These are phyloP conservation scores for Polylopha cassiicola DNA, from an alignment of 2,888 invertebrate genomes.

Conservation along the genomic window DNA sequence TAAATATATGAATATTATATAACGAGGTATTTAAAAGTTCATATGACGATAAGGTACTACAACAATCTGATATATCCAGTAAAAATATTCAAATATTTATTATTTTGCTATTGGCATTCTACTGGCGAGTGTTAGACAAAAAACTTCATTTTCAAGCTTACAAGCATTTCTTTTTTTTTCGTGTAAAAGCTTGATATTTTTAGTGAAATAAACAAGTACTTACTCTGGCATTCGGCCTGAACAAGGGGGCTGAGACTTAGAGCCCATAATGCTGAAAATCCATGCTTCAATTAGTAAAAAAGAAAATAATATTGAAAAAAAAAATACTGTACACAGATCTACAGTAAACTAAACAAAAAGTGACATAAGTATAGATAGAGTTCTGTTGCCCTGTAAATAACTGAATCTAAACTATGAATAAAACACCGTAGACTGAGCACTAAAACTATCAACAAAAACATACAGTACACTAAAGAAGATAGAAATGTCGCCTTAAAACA, in stretches of 20 bases:
- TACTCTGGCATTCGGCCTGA: conserved; percentile 76
- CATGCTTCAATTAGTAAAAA: conserved; percentile 73
- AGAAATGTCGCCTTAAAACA: no score
- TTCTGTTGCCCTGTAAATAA: conserved; percentile 62
- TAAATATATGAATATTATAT: conserved; percentile 29
- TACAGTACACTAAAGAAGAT: conserved; percentile 26
- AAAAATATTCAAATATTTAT: conserved; percentile 34
- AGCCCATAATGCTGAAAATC: conserved; percentile 76
- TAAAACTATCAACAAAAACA: conserved; percentile 23
- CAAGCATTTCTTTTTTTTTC: conserved; percentile 11
- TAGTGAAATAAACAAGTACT: conserved; percentile 47
- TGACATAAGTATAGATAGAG: conserved; percentile 26
- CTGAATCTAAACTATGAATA: conserved; percentile 39
- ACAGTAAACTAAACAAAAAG: conserved; percentile 45
- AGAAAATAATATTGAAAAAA: conserved; percentile 46
- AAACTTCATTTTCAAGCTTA: conserved; percentile 12
- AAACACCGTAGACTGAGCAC: conserved; percentile 55
- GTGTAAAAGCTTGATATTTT: conserved; percentile 24
- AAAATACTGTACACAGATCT: conserved; percentile 32
- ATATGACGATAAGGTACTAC: conserved; percentile 17
- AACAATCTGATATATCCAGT: conserved; percentile 6
- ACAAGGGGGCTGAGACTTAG: conserved; percentile 71
- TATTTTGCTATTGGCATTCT: conserved; percentile 18
- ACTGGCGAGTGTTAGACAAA: conserved; percentile 18
- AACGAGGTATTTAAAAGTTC: neutral